A percentile compares a stretch with the other conserved stretches of the same genome.
Conservation (phyloP, 2,888 invertebrate genomes). For the Heliconius aoede region DNA sequence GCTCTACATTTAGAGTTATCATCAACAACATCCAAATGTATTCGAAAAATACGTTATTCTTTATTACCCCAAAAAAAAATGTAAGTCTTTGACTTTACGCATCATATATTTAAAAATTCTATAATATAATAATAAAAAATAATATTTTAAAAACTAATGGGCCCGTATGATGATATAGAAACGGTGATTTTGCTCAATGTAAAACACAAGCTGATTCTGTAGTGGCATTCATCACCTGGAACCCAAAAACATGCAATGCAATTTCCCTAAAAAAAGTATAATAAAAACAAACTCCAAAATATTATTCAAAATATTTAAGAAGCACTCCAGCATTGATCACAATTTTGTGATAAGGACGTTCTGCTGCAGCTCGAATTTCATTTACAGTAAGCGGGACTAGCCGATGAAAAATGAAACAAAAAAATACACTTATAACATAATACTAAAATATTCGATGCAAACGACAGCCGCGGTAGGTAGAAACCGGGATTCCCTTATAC, state of each 20-base stretch:
- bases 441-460: conserved; percentile 11
- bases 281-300: neutral
- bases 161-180: too few species aligned
- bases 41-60: too few species aligned
- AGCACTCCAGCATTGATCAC: neutral
- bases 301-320: neutral
- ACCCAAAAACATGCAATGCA: neutral
- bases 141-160: too few species aligned
- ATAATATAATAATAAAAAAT: too few species aligned
- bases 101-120: too few species aligned
- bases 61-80: too few species aligned
- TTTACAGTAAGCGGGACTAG: neutral
- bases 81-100: too few species aligned
- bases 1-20: too few species aligned
- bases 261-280: neutral
- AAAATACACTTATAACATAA: neutral
- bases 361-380: neutral
- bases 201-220: neutral
- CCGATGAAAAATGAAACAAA: neutral
- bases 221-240: neutral
- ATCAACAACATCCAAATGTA: too few species aligned
- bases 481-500: conserved; percentile 44
- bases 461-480: conserved; percentile 25
- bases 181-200: too few species aligned
- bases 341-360: neutral